Base-by-base conservation (phyloP, 2,888 invertebrate species). In the Stenodera caucasica region DNA sequence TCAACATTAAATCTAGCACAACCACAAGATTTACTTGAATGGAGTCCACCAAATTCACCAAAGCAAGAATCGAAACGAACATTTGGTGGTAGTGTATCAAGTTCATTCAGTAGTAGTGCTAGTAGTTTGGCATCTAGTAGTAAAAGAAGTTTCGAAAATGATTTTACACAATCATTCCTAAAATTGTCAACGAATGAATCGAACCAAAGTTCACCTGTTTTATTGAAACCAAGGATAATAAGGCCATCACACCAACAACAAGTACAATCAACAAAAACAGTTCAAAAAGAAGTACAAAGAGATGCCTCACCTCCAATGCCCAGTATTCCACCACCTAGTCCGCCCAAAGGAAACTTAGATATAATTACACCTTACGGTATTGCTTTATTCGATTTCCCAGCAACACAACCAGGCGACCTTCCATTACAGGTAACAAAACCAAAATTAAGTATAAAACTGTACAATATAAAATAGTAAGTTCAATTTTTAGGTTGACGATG, bases 131-230 rank as follows among this genome's bases (percentile, higher is more conserved):
- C 81, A 49, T 78, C 91, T 3, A 92, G 92, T 3, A 92, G 92
- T 75, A 92, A 93, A 78, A 92, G 92, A 81, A 92, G 92, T 76
- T 91, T 90, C 77, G 90, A 91, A 75, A 87, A 87, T 71, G 82
- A 87, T 35, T 50, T 4, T 26, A 33, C 51, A 14, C 29, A 65
- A 32, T 64, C 81, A 81, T 67, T 77, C 82, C 35, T 84, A 82
- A 74, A 85, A 82, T 74, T 81, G 80, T 63, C 67, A 57, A 33
- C 67, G 53, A 67, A 54, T 49, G 40, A 40, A 26, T 33, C 30
- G 9, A 55, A 60, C 40, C 52, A 54, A 35, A 55, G 29, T 49
- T 45, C 40, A 40, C 18, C 57, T 67, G 82, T 78, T 65, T 69
- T 78, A 59, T 74, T 75, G 71, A 79, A 81, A 73, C 92, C 92